Base-by-base conservation (phyloP, 2,888 invertebrate genomes). In the Habrosyne pyritoides region DNA sequence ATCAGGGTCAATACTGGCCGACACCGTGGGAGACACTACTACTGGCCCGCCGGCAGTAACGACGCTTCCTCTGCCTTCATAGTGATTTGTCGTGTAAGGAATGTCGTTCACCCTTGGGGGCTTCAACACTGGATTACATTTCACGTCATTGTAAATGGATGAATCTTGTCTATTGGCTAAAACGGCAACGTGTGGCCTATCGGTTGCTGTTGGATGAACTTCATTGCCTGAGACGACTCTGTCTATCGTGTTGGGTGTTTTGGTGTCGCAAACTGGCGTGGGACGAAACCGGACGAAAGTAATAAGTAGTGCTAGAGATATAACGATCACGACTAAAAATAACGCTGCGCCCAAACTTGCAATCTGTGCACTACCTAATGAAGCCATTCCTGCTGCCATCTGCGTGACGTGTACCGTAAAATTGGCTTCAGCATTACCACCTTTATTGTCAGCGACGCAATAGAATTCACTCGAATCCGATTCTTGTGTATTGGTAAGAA, bases 381-480 rank as follows among this genome's bases (percentile, higher is more conserved):
- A 95, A 2, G 96, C 96, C 94, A 97, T 96, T 52, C 97, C 97
- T 26, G 95, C 96, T 49, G 96, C 94, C 57, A 95, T 91, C 87
- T 96, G 94, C 53, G 96, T 95, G 54, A 98, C 96, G 77, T 96
- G 96, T 46, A 98, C 93, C 36, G 98, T 98, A 77, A 98, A 98
- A 86, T 98, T 98, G 12, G 97, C 97, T 89, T 97, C 97, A 30
- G 96, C 96, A 75, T 95, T 96, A 21, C 98, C 98, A 3, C 97
- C 98, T 60, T 96, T 95, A 86, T 98, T 98, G 85, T 97, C 97
- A 8, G 98, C 98, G 1, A 97, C 96, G 84, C 98, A 98, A 82
- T 96, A 96, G 87, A 98, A 97, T 74, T 97, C 97, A 56, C 95
- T 95, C 0, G 96, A 95, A 80, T 97, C 97, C 2, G 95, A 94